Base-by-base conservation (phyloP, 2,113 vertebrate species). In the Coreoperca whiteheadi region DNA sequence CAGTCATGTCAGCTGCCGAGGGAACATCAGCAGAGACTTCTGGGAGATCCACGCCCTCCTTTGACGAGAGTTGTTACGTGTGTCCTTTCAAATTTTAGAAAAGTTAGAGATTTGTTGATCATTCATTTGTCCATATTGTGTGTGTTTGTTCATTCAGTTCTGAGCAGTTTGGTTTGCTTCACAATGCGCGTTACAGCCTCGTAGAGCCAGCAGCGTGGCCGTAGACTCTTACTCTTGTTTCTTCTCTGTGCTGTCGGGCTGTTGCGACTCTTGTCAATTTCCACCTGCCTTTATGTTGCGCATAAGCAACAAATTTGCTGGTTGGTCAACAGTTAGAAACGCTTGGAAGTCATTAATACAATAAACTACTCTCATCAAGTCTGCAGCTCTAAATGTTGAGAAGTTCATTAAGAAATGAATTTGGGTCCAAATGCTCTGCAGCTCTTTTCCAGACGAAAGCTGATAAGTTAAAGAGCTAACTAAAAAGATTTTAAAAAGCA, bases 391-490 rank as follows among this genome's bases (percentile, higher is more conserved):
- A 50, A 32, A 70, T 54, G 76, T 37, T 48, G 46, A 59, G 4
- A 43, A 14, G 15, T 53, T 57, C 50, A 6, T 39, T 37, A 59
- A 51, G 43, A 67, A 23, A 60, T 61, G 8, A n/a, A 57, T 51
- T 32, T 71, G 8, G n/a, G n/a, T 48, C 43, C 30, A 50, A 30
- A 23, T 18, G 28, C 28, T 39, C 21, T 15, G 7, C 15, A 30
- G 32, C 4, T 70, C 6, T 77, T 43, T 66, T 60, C 21, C n/a
- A 67, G 25, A 23, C 0, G 9, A 10, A 46, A 66, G 77, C 11
- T 18, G 11, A 72, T 56, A 28, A 48, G 70, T 64, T 28, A 65
- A 66, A 66, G 18, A 25, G 65, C 28, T 46, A n/a, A 84, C n/a
- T 41, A 18, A 84, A 28, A 53, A 30, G 4, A n/a, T 9, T n/a